These are phyloP conservation scores for Holotrichia oblita DNA, from an alignment of 1,140 invertebrate species.

Conservation along the genomic window DNA sequence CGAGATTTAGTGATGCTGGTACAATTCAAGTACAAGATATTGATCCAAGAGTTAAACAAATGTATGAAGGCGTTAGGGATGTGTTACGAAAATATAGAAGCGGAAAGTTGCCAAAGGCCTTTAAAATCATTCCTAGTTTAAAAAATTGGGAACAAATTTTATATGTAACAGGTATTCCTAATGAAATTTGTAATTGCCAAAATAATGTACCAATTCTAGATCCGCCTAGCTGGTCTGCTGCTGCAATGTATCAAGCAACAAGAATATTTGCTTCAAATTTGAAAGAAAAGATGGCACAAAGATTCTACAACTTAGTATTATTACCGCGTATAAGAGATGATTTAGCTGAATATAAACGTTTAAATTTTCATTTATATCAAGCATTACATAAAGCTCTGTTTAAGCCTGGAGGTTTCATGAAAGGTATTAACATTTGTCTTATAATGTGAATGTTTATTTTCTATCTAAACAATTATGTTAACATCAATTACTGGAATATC, in stretches of 20 bases:
- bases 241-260: slow-evolving; percentile 96
- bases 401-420: slow-evolving; percentile 99
- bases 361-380: slow-evolving; percentile 98
- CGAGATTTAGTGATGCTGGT: slow-evolving; percentile 84
- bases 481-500: neutral
- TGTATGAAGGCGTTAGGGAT: slow-evolving; percentile 91
- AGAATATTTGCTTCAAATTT: slow-evolving; percentile 96
- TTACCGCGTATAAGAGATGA: slow-evolving; percentile 95
- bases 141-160: slow-evolving; percentile 97
- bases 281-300: slow-evolving; percentile 95
- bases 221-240: slow-evolving; percentile 85
- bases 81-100: slow-evolving; percentile 90
- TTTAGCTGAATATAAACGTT: slow-evolving; percentile 91
- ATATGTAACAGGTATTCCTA: slow-evolving; percentile 75
- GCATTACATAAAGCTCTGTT: slow-evolving; percentile 93
- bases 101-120: slow-evolving; percentile 97
- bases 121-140: slow-evolving; percentile 94
- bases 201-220: slow-evolving; percentile 62
- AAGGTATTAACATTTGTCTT: slow-evolving; percentile 68
- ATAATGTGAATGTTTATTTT: neutral
- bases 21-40: slow-evolving; percentile 79
- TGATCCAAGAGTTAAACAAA: slow-evolving; percentile 77
- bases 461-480: slow-evolving; percentile 22
- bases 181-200: neutral
- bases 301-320: slow-evolving; percentile 94